A percentile compares a stretch with the other conserved stretches of the same genome.
phyloP scores from a whole-genome alignment of 1,140 invertebrate genomes.

The Phthorimaea operculella region DNA sequence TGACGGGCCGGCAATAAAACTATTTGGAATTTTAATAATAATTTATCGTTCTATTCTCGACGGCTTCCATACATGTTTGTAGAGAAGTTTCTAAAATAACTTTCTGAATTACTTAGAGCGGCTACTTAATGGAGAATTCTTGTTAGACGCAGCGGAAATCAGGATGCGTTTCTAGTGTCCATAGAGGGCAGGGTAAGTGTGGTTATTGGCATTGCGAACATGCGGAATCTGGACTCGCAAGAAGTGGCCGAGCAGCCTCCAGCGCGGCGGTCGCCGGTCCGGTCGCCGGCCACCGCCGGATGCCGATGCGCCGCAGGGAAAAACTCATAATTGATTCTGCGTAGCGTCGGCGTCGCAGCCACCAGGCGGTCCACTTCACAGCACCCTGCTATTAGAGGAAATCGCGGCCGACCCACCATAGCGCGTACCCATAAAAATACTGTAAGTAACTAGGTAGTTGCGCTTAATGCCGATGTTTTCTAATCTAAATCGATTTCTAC shows the following conservation, averaged over 20 bases:
- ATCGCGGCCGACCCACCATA: slow-evolving; percentile 8
- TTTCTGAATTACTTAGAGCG: background rate
- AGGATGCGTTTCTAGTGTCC: background rate
- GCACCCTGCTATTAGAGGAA: slow-evolving; percentile 21
- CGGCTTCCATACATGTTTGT: no score
- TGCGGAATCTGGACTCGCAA: slow-evolving; percentile 12
- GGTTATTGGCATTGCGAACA: background rate
- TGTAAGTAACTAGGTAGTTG: no score
- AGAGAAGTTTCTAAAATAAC: no score
- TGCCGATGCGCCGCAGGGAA: slow-evolving; percentile 26
- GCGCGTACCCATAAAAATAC: background rate
- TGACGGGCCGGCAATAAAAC: slow-evolving; percentile 13
- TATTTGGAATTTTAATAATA: slow-evolving; percentile 19
- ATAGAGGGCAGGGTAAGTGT: background rate
- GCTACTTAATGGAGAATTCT: background rate
- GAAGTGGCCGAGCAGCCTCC: slow-evolving; percentile 15
- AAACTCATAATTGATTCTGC: slow-evolving; percentile 48
- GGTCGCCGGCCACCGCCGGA: slow-evolving; percentile 21
- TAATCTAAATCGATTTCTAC: no score
- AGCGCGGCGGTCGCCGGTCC: slow-evolving; percentile 22
- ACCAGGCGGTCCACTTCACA: slow-evolving; percentile 10
- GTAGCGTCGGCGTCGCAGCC: slow-evolving; percentile 22
- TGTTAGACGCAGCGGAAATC: background rate
- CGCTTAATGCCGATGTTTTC: no score
- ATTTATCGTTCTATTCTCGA: slow-evolving; percentile 2